phyloP scores from a whole-genome alignment of 2,888 invertebrate genomes.

The Eledona agricola region DNA sequence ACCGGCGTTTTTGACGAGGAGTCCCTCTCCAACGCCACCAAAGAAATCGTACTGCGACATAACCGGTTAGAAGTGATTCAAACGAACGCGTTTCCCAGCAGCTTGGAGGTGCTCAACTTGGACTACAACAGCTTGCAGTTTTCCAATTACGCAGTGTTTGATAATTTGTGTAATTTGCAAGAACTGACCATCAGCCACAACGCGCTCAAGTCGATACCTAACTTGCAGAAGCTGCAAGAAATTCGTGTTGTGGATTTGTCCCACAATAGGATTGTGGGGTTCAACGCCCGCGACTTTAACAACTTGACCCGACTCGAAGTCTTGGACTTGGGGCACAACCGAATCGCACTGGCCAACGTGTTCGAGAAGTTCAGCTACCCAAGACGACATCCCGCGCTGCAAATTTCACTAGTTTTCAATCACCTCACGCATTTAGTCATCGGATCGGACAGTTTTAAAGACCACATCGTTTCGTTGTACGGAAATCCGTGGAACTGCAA shows the following conservation, averaged over 20 bases:
- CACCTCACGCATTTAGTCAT: background rate
- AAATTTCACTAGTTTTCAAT: slow-evolving; percentile 2
- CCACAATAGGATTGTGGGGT: slow-evolving; percentile 1
- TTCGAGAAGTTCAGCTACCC: slow-evolving; percentile 1
- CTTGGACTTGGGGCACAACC: background rate
- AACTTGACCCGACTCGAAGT: background rate
- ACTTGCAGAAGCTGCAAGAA: slow-evolving; percentile 1
- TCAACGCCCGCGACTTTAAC: background rate
- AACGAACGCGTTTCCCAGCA: slow-evolving; percentile 6
- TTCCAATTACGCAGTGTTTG: slow-evolving; percentile 2
- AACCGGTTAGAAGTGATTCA: slow-evolving; percentile 3
- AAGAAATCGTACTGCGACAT: slow-evolving; percentile 2
- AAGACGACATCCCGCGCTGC: background rate
- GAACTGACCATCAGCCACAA: slow-evolving; percentile 13
- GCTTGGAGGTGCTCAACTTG: slow-evolving; percentile 12
- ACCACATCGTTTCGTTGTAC: background rate
- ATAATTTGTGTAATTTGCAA: slow-evolving; percentile 6
- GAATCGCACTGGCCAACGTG: background rate
- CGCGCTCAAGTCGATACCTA: background rate
- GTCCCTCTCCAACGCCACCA: slow-evolving; percentile 1
- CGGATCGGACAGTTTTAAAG: background rate
- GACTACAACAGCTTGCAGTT: slow-evolving; percentile 4
- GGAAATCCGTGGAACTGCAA: slow-evolving; percentile 6
- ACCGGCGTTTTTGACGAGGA: slow-evolving; percentile 1
- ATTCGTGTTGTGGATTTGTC: slow-evolving; percentile 1